These are phyloP conservation scores for Sycophila texana DNA, from an alignment of 2,888 invertebrate genomes.

Conservation along the genomic window DNA sequence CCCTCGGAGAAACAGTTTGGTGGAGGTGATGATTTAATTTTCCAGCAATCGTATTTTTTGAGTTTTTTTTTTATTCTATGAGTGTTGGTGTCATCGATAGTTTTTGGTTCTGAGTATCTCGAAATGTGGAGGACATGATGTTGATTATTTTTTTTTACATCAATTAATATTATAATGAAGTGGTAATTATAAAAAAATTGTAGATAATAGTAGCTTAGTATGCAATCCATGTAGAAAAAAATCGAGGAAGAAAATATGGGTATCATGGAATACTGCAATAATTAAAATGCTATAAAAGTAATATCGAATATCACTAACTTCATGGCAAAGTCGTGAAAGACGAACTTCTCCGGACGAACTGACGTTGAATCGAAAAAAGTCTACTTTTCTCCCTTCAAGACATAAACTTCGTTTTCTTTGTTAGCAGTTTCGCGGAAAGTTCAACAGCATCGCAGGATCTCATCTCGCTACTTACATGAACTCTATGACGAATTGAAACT, in stretches of 20 bases:
- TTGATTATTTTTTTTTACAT: too few relatives aligned
- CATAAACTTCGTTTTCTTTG: slow-evolving; percentile 47
- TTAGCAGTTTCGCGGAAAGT: slow-evolving; percentile 43
- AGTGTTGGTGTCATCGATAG: too few relatives aligned
- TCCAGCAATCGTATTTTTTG: too few relatives aligned
- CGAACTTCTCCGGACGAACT: slow-evolving; percentile 9
- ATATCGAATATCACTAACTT: slow-evolving; percentile 42
- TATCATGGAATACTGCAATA: background rate
- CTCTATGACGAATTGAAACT: slow-evolving; percentile 40
- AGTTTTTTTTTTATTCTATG: too few relatives aligned
- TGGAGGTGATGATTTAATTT: background rate
- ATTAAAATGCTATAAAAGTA: slow-evolving; percentile 40
- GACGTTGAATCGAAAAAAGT: slow-evolving; percentile 35
- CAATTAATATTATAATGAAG: too few relatives aligned
- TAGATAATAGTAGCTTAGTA: too few relatives aligned
- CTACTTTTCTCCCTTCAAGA: slow-evolving; percentile 24
- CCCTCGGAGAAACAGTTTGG: background rate
- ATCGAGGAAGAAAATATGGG: too few relatives aligned
- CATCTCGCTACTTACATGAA: slow-evolving; percentile 38
- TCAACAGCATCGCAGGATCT: slow-evolving; percentile 29
- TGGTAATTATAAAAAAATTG: too few relatives aligned
- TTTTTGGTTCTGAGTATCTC: too few relatives aligned
- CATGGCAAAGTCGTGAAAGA: background rate
- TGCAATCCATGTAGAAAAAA: too few relatives aligned
- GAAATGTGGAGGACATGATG: too few relatives aligned